phyloP scores from a whole-genome alignment of 37 sponge, comb jelly and placozoan species.

The Chondrilla cf. caribensis region DNA sequence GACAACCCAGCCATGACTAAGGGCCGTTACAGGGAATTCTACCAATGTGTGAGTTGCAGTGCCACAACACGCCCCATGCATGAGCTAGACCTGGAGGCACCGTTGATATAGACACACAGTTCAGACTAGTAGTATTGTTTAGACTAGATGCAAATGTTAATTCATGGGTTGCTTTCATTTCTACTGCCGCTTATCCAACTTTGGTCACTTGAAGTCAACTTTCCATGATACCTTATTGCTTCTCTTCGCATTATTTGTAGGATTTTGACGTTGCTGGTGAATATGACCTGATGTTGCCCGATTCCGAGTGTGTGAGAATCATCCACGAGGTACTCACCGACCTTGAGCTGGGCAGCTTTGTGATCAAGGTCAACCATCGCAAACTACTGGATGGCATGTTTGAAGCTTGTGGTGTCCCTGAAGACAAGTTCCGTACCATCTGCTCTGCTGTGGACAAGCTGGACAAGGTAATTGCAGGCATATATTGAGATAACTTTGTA shows the following conservation, averaged over 20 bases:
- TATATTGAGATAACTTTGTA: no score
- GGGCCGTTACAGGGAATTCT: conserved; percentile 97
- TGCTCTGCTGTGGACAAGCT: conserved; percentile 99
- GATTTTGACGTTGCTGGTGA: conserved; percentile 99
- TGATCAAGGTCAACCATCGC: conserved; percentile 97
- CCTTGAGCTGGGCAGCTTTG: conserved; percentile 80
- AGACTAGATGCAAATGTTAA: no score
- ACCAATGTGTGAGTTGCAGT: conserved; percentile 91
- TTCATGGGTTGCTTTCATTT: no score
- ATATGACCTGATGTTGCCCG: conserved; percentile 93
- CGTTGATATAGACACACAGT: no score
- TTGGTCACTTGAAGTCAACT: no score
- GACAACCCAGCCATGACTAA: conserved; percentile 95
- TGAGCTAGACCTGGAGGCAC: no score
- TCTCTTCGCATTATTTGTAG: no score
- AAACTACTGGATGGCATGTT: conserved; percentile 97
- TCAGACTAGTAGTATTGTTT: no score
- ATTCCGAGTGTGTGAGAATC: conserved; percentile 91
- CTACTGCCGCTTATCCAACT: no score
- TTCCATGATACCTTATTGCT: no score
- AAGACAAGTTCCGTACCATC: conserved; percentile 85
- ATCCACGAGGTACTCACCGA: conserved; percentile 85
- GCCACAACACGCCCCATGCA: no score
- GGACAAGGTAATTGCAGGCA: conserved; percentile 75
- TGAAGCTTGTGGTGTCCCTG: conserved; percentile 87